A percentile compares a stretch with the other conserved stretches of the same genome.
These are phyloP conservation scores for Drosophila guanche DNA, from an alignment of 1,140 invertebrate genomes.

Conservation along the genomic window DNA sequence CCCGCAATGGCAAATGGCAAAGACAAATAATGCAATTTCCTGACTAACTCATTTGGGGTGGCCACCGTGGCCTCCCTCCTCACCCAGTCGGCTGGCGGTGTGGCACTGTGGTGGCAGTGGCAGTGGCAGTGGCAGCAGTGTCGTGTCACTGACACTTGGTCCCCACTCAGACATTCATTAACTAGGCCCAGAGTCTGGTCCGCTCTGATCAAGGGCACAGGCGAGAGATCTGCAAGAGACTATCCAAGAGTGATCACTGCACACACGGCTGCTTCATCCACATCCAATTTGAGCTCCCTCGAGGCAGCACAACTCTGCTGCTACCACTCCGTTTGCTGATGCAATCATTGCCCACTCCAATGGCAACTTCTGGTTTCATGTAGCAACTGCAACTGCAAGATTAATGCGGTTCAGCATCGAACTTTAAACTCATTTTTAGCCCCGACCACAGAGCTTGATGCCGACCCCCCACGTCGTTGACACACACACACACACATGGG, in stretches of 20 bases:
- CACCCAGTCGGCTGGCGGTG: not conserved
- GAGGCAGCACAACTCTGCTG: not conserved
- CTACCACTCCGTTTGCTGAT: slow-evolving; percentile 12
- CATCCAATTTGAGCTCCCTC: slow-evolving; percentile 8
- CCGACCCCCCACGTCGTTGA: slow-evolving; percentile 9
- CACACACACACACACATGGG: slow-evolving; percentile 26
- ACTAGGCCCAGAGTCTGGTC: slow-evolving; percentile 49
- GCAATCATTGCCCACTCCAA: slow-evolving; percentile 39
- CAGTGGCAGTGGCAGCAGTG: slow-evolving; percentile 18
- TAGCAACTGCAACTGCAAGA: slow-evolving; percentile 40
- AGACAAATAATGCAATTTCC: slow-evolving; percentile 82
- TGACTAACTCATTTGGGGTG: slow-evolving; percentile 78
- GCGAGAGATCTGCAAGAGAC: not conserved
- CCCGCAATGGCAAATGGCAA: slow-evolving; percentile 71
- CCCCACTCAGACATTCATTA: slow-evolving; percentile 71
- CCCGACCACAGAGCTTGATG: slow-evolving; percentile 31
- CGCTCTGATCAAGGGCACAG: slow-evolving; percentile 21
- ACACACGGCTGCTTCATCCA: slow-evolving; percentile 15
- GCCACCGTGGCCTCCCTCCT: not conserved
- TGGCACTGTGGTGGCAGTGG: not conserved
- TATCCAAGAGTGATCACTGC: not conserved
- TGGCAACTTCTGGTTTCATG: slow-evolving; percentile 45
- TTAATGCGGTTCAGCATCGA: slow-evolving; percentile 61
- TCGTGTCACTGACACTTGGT: slow-evolving; percentile 67
- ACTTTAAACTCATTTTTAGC: slow-evolving; percentile 74